Base-by-base conservation (phyloP, 1,140 invertebrate species). In the Solen grandis region DNA sequence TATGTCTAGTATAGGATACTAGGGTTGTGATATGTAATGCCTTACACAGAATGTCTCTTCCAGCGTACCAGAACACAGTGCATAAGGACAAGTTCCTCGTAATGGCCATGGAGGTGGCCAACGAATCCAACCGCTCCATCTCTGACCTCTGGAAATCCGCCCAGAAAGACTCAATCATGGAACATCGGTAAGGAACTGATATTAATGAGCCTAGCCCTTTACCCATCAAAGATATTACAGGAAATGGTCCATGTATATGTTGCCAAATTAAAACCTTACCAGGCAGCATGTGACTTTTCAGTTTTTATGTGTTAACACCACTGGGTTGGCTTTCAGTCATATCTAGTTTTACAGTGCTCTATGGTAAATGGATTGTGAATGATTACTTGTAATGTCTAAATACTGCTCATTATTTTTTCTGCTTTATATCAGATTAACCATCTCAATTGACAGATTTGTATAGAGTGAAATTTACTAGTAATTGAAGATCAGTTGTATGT, bases 1-100 rank as follows among this genome's bases (percentile, higher is more conserved):
- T n/a, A n/a, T n/a, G n/a, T n/a, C n/a, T n/a, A n/a, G n/a, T n/a
- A n/a, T n/a, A n/a, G n/a, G n/a, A n/a, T n/a, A n/a, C n/a, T n/a
- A n/a, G n/a, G n/a, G n/a, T n/a, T n/a, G n/a, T n/a, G n/a, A n/a
- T n/a, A n/a, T n/a, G n/a, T n/a, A n/a, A n/a, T n/a, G n/a, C n/a
- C n/a, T n/a, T n/a, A n/a, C n/a, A n/a, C n/a, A n/a, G n/a, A n/a
- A n/a, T n/a, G n/a, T n/a, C 19, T 25, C 38, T 33, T 68, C 38
- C 59, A 80, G 77, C 59, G 1, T 80, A 80, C 41, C 69, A 72
- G 22, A 72, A 54, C 50, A 80, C 77, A 19, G 77, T 73, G 22
- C 77, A 80, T 25, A 80, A 80, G 46, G 77, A 80, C 54, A 80
- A 80, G 52, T 80, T 80, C 41, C 77, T 80, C 10, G 62, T 80